Conservation (phyloP, 2,888 invertebrate genomes). For the Rhagium mordax region DNA sequence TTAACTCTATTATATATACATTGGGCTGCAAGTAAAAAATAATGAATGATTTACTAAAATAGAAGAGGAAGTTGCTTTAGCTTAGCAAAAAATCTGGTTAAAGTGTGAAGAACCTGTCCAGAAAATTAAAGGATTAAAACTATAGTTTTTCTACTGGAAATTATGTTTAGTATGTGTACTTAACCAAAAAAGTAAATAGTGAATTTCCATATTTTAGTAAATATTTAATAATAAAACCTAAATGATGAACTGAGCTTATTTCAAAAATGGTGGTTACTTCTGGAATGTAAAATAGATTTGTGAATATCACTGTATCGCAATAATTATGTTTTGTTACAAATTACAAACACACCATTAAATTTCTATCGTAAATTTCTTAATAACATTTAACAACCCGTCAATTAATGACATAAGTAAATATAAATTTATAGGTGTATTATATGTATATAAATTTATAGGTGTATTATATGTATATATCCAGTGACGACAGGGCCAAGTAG, state of each 20-base stretch:
- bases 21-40: conserved; percentile 11
- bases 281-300: conserved; percentile 26
- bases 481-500: too few species aligned
- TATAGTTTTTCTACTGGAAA: too few species aligned
- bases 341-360: conserved; percentile 35
- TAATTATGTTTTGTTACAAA: not conserved
- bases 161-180: too few species aligned
- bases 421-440: too few species aligned
- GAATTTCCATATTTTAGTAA: conserved; percentile 6
- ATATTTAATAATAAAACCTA: conserved; percentile 1
- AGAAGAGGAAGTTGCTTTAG: too few species aligned
- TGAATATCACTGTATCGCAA: conserved; percentile 11
- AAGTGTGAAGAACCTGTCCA: too few species aligned
- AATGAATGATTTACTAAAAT: conserved; percentile 12
- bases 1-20: conserved; percentile 6
- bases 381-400: conserved; percentile 11
- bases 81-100: too few species aligned
- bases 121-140: too few species aligned
- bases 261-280: not conserved
- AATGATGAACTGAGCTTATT: conserved; percentile 26
- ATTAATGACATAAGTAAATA: not conserved
- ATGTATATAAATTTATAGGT: too few species aligned
- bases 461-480: too few species aligned
- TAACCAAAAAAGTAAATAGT: too few species aligned
- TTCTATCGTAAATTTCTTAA: not conserved